phyloP scores from a whole-genome alignment of 2,888 invertebrate species.

The Pseudeuparius sepicola region DNA sequence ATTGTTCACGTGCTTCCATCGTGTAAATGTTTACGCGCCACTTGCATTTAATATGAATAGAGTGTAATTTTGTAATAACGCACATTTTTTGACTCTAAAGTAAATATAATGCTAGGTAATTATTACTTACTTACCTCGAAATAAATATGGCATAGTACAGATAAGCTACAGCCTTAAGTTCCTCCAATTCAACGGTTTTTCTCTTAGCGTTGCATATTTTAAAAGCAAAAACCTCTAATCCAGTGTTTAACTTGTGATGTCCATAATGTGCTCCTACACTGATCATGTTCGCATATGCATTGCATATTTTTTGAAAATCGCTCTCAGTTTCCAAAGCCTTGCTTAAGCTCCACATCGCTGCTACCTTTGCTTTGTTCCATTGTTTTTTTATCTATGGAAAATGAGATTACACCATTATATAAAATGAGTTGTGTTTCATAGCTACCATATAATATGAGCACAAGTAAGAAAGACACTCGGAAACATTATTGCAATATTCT shows the following conservation, averaged over 20 bases:
- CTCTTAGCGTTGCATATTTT: conserved; percentile 36
- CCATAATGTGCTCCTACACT: conserved; percentile 34
- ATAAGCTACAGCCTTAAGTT: conserved; percentile 38
- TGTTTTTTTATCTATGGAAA: conserved; percentile 32
- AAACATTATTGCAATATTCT: conserved; percentile 39
- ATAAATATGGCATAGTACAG: conserved; percentile 40
- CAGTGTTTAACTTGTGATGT: conserved; percentile 25
- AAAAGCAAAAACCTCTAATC: conserved; percentile 39
- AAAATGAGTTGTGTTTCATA: too few relatives aligned
- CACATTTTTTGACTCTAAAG: too few relatives aligned
- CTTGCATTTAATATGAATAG: too few relatives aligned
- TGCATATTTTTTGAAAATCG: conserved; percentile 45
- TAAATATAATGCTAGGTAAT: too few relatives aligned
- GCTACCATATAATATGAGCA: conserved; percentile 37
- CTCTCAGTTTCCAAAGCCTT: conserved; percentile 43
- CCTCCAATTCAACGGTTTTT: conserved; percentile 37
- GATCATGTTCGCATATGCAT: conserved; percentile 46
- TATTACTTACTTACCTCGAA: conserved; percentile 36
- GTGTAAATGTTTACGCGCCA: too few relatives aligned
- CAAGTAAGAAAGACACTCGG: conserved; percentile 38
- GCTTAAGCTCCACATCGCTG: conserved; percentile 48
- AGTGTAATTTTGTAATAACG: too few relatives aligned
- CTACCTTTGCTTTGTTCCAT: conserved; percentile 43
- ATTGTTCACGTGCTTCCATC: too few relatives aligned
- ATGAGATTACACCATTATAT: too few relatives aligned